phyloP scores from a whole-genome alignment of 30 jellyfish, hydroid and myxozoan species.

The Clytia hemisphaerica region DNA sequence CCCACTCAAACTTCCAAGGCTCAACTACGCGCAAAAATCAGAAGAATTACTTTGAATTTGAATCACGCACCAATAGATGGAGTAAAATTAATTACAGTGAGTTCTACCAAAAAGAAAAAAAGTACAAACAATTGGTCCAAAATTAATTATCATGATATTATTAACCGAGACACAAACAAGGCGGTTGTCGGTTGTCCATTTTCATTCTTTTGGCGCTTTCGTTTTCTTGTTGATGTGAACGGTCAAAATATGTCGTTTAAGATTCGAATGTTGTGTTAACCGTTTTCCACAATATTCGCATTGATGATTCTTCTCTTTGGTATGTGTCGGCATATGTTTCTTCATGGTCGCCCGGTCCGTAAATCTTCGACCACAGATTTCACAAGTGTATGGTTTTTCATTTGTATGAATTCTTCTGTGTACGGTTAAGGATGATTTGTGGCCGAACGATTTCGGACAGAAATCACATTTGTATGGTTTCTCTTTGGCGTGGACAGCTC shows the following conservation, averaged over 20 bases:
- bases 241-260: conserved; percentile 25
- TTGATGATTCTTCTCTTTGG: conserved; percentile 56
- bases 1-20: too few species aligned
- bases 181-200: too few species aligned
- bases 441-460: conserved; percentile 29
- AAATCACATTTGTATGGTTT: conserved; percentile 19
- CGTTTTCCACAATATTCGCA: conserved; percentile 54
- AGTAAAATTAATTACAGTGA: too few species aligned
- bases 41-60: too few species aligned
- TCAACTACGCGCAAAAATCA: too few species aligned
- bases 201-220: too few species aligned
- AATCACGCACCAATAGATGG: too few species aligned
- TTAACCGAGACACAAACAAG: too few species aligned
- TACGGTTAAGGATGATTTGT: conserved; percentile 33
- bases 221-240: too few species aligned
- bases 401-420: conserved; percentile 33
- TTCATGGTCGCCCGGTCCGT: conserved; percentile 45
- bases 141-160: too few species aligned
- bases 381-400: conserved; percentile 32
- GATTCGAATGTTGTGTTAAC: conserved; percentile 35
- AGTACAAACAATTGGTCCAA: too few species aligned
- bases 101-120: too few species aligned
- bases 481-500: conserved; percentile 33
- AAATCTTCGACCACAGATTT: conserved; percentile 12
- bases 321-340: conserved; percentile 60